Base-by-base conservation (phyloP, 2,888 invertebrate genomes). In the Steinernema carpocapsae region DNA sequence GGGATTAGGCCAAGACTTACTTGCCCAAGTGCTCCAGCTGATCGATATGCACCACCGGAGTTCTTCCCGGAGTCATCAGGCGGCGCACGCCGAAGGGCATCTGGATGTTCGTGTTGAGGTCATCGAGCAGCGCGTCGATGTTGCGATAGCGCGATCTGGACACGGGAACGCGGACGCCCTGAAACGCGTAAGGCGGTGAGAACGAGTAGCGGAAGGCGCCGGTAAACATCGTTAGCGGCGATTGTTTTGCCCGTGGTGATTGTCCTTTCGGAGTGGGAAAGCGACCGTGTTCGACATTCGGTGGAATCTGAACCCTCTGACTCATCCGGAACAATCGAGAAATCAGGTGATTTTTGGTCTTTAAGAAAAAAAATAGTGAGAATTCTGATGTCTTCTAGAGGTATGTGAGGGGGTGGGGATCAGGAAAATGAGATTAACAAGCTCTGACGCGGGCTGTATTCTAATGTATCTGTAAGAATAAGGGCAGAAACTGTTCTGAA, bases 161-260 rank as follows among this genome's bases (percentile, higher is more conserved):
- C n/a, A 87, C 79, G 7, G 87, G 86, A 32, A 87, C 76, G 0
- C 87, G 85, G 6, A 88, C 79, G 70, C 87, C 87, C 87, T 87
- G 73, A 24, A 80, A 79, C 24, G 3, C 3, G 45, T 3, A 3
- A 24, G 45, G 26, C 26, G 56, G 56, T 56, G 56, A 56, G 56
- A 56, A 19, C 56, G 43, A 22, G n/a, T n/a, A n/a, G n/a, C n/a
- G n/a, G n/a, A n/a, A n/a, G 56, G 22, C 56, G 56, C 10, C 56
- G 56, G 56, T 56, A 56, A 56, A 56, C 56, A 56, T 56, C 26
- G 56, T 56, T 56, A 56, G 26, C 24, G 56, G 6, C 56, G 26
- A 56, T 56, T 56, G 56, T 56, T 56, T 56, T 22, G 56, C 26
- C 56, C 56, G 56, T 6, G 22, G 7, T 4, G 48, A 48, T 4